phyloP scores from a whole-genome alignment of 2,888 invertebrate species.

The Meghimatium bilineatum region DNA sequence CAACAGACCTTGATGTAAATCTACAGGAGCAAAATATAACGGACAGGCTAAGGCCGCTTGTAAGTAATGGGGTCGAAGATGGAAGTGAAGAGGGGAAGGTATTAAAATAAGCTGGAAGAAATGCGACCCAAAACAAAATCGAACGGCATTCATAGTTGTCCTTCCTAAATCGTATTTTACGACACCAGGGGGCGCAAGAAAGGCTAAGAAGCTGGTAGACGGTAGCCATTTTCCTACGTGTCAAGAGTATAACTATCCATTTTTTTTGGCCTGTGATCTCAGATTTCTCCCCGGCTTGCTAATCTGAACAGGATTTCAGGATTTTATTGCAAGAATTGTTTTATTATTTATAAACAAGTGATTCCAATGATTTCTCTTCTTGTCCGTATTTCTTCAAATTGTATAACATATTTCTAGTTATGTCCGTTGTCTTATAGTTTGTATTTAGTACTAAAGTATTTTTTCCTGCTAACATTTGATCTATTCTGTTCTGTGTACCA shows the following conservation, averaged over 20 bases:
- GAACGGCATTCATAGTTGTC: conserved; percentile 22
- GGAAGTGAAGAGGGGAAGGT: conserved; percentile 6
- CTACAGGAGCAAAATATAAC: neutral
- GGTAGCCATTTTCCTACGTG: neutral
- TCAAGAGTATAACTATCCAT: neutral
- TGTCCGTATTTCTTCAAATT: neutral
- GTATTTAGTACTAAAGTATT: too few relatives aligned
- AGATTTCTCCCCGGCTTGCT: neutral
- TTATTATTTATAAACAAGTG: neutral
- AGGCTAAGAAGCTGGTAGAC: neutral
- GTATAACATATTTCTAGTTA: too few relatives aligned
- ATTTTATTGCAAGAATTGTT: neutral
- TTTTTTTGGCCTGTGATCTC: neutral
- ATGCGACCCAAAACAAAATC: conserved; percentile 3
- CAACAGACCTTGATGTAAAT: neutral
- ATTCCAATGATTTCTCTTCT: neutral
- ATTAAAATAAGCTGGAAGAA: neutral
- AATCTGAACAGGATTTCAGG: neutral
- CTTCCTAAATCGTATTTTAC: conserved; percentile 31
- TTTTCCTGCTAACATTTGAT: too few relatives aligned
- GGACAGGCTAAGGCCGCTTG: neutral
- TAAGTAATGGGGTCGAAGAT: neutral
- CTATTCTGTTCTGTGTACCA: too few relatives aligned
- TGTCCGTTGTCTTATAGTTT: too few relatives aligned
- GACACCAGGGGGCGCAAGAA: conserved; percentile 31